These are phyloP conservation scores for Allobates femoralis DNA, from an alignment of 2,797 vertebrate genomes.

Conservation along the genomic window DNA sequence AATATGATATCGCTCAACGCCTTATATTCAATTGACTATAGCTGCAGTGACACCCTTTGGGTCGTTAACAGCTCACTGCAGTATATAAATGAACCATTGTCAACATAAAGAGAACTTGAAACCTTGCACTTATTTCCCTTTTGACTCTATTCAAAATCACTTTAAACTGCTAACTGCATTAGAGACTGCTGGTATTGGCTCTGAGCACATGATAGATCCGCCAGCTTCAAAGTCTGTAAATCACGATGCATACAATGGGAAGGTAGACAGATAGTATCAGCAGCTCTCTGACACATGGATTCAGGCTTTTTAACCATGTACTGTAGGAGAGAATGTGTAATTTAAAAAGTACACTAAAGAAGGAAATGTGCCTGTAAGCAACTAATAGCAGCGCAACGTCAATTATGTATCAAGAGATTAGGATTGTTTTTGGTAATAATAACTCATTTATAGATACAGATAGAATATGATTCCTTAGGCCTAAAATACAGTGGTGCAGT, in stretches of 20 bases:
- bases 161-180: slow-evolving; percentile 57
- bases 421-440: background rate
- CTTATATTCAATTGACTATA: background rate
- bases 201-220: slow-evolving; percentile 49
- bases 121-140: slow-evolving; percentile 52
- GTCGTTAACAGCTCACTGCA: background rate
- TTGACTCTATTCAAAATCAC: slow-evolving; percentile 54
- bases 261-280: slow-evolving; percentile 40
- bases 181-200: slow-evolving; percentile 54
- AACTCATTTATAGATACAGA: background rate
- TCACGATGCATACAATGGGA: slow-evolving; percentile 36
- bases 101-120: slow-evolving; percentile 28
- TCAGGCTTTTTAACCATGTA: slow-evolving; percentile 5
- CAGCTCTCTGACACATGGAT: slow-evolving; percentile 33
- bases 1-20: background rate
- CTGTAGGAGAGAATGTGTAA: slow-evolving; percentile 8
- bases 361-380: background rate
- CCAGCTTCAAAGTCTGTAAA: slow-evolving; percentile 49
- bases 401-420: too few species aligned
- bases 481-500: background rate
- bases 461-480: background rate
- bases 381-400: background rate
- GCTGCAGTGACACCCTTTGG: slow-evolving; percentile 3
- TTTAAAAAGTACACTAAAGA: background rate
- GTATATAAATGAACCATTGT: slow-evolving; percentile 28